phyloP scores from a whole-genome alignment of 2,797 vertebrate genomes.

The Martes flavigula region DNA sequence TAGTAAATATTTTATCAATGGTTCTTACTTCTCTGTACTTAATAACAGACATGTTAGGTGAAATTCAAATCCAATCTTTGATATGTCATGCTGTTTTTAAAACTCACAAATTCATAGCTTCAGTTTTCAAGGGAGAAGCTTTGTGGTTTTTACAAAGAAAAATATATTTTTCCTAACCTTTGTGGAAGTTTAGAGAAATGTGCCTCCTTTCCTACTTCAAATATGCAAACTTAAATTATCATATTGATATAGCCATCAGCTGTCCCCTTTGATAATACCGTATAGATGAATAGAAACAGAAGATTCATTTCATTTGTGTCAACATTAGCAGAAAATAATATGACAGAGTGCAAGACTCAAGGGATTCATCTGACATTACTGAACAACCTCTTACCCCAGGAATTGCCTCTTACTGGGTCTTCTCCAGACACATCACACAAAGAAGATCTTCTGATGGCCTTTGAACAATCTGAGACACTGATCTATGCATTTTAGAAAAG shows the following conservation, averaged over 20 bases:
- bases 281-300: slow-evolving; percentile 85
- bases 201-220: background rate
- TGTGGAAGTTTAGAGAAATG: background rate
- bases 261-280: slow-evolving; percentile 83
- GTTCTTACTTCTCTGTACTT: background rate
- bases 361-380: slow-evolving; percentile 85
- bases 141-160: background rate
- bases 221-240: slow-evolving; percentile 67
- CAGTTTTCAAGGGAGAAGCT: background rate
- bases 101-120: background rate
- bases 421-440: slow-evolving; percentile 77
- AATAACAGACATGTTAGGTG: background rate
- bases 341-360: slow-evolving; percentile 79
- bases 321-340: slow-evolving; percentile 86
- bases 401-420: slow-evolving; percentile 75
- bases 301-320: slow-evolving; percentile 87
- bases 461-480: slow-evolving; percentile 47
- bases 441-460: slow-evolving; percentile 70
- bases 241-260: slow-evolving; percentile 84
- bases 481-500: slow-evolving; percentile 64
- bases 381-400: slow-evolving; percentile 76
- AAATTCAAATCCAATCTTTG: background rate
- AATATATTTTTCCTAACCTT: background rate
- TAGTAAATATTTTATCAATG: background rate
- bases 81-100: background rate